Conservation (phyloP, 2,113 vertebrate species). For the Stigmatopora nigra region DNA sequence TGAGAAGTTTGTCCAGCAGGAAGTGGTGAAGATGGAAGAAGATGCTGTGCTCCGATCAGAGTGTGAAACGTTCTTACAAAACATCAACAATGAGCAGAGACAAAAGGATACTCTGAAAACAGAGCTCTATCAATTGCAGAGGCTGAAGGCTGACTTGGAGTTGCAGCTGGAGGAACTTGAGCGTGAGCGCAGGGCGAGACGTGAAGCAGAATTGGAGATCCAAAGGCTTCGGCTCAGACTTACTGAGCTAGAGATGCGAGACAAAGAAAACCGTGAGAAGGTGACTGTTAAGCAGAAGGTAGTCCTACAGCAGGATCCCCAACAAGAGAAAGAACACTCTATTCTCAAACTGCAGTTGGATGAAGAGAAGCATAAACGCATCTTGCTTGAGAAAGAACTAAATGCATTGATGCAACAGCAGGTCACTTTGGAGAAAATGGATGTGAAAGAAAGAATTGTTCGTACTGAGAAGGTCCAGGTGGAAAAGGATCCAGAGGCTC, state of each 20-base stretch:
- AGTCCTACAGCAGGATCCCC: constrained; percentile 91
- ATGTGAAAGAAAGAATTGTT: constrained; percentile 90
- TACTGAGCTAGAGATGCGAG: constrained; percentile 76
- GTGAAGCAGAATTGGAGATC: constrained; percentile 88
- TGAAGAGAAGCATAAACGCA: constrained; percentile 82
- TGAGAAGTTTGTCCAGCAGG: constrained; percentile 86
- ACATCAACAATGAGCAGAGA: constrained; percentile 81
- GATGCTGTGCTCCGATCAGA: constrained; percentile 82
- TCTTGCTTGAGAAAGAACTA: constrained; percentile 81
- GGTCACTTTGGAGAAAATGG: constrained; percentile 76
- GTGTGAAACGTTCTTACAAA: constrained; percentile 73
- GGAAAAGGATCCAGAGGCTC: constrained; percentile 82
- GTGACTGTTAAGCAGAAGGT: constrained; percentile 94
- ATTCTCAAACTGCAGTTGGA: constrained; percentile 84
- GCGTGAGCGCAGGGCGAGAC: constrained; percentile 79
- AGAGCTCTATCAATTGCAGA: constrained; percentile 80
- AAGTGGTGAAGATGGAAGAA: constrained; percentile 86
- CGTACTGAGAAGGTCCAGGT: constrained; percentile 90
- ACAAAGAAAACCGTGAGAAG: constrained; percentile 82
- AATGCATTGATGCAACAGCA: constrained; percentile 78
- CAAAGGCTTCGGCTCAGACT: constrained; percentile 80
- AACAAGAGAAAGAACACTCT: constrained; percentile 89
- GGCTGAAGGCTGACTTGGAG: constrained; percentile 79
- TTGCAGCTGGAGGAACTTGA: constrained; percentile 86
- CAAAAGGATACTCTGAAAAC: constrained; percentile 78